Base-by-base conservation (phyloP, 1,140 invertebrate genomes). In the Pentalonia nigronervosa region DNA sequence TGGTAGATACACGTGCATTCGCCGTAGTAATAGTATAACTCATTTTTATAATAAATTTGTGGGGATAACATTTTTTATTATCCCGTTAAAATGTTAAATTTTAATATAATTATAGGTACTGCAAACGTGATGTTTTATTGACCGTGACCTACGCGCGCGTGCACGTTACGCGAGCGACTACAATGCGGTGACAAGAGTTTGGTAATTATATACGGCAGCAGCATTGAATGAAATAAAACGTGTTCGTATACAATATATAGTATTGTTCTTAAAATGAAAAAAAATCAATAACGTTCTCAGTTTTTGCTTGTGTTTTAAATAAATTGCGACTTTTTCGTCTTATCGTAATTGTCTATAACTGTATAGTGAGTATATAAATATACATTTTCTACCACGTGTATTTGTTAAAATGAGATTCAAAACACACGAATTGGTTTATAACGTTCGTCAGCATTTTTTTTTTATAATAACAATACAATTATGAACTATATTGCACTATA, bases 101-200 rank as follows among this genome's bases (percentile, higher is more conserved):
- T 21, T 53, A 7, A 45, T 34, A 83, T 86, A 45, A 86, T 86
- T 45, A 30, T 84, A 84, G n/a, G 45, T 87, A 87, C 45, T 36
- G 87, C 30, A 53, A 53, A 89, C 87, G 34, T 50, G 34, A 67
- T 45, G 89, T 67, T 90, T 90, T 90, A 90, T 90, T 90, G 89
- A 90, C 89, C 89, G 89, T 90, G 89, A 90, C 89, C 89, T 90
- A 90, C 56, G 25, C 36, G 36, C 50, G 36, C 20, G 88, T 90
- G 20, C 4, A 17, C 30, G 47, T 50, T 53, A 23, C 48, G n/a
- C 48, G 47, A 53, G 47, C n/a, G 25, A 7, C 45, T 47, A 45
- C 30, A 53, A 76, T 34, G 60, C 87, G 87, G n/a, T 14, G 48
- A 56, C 56, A 30, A 76, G 53, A 45, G 89, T 90, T 45, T 6